Evolutionary conservation across 1,140 invertebrate genomes (phyloP).

Genomic region (Cydia splendana): DNA sequence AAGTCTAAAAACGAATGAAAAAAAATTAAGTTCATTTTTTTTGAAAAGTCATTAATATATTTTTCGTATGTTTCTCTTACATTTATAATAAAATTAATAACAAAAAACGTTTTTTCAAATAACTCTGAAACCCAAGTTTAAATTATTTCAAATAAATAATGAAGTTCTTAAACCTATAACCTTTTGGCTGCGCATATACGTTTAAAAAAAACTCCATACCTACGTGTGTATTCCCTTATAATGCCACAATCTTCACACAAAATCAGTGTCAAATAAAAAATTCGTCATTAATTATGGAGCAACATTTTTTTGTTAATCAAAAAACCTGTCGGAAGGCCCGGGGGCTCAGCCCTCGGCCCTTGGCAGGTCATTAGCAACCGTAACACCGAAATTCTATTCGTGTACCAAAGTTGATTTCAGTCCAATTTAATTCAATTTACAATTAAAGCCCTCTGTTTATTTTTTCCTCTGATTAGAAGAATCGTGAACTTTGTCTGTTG

Average conservation of each 20-base stretch:
- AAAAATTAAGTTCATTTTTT: no score
- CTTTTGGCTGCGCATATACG: neutral
- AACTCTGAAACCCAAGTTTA: no score
- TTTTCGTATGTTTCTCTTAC: no score
- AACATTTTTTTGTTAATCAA: slow-evolving; percentile 64
- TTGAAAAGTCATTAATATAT: no score
- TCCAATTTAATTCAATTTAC: slow-evolving; percentile 73
- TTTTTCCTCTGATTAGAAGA: slow-evolving; percentile 45
- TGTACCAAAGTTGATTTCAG: slow-evolving; percentile 58
- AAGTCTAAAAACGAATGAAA: no score
- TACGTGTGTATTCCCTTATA: neutral
- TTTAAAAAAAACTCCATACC: neutral
- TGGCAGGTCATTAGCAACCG: slow-evolving; percentile 57
- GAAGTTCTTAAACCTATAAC: neutral
- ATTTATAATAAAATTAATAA: no score
- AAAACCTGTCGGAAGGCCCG: slow-evolving; percentile 57
- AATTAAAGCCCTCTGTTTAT: slow-evolving; percentile 67
- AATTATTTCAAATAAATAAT: no score
- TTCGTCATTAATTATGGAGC: slow-evolving; percentile 58
- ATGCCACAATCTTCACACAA: slow-evolving; percentile 45
- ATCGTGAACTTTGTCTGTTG: slow-evolving; percentile 28
- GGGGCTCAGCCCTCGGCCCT: slow-evolving; percentile 41
- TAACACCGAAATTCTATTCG: slow-evolving; percentile 44
- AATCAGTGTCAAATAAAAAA: slow-evolving; percentile 46
- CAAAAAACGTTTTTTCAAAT: no score